Evolutionary conservation across 2,797 vertebrate genomes (phyloP), one percentile per base, ranked within the genome.

Genomic region (Eulemur mongoz): DNA sequence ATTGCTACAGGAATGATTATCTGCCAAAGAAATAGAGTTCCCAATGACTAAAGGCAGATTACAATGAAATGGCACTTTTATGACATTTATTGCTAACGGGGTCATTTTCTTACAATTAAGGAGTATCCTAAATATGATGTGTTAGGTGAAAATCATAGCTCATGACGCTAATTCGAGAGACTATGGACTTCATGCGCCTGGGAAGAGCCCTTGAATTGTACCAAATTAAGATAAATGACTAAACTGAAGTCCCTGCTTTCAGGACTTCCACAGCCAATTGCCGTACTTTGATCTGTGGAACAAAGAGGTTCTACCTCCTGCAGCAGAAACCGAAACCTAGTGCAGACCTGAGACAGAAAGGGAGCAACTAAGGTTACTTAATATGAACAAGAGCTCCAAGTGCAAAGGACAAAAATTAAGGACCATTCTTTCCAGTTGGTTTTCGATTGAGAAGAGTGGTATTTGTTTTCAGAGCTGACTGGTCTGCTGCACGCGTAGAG

Each of bases 1-100:
- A 20, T 2, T 30, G 61, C 13, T 22, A 13, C 0, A 5, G 43
- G 82, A 5, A n/a, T 50, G 27, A 0, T 52, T 32, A 14, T 0
- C 14, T 93, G 70, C 65, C 63, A 2, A 13, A 13, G 73, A 25
- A 23, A 4, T 17, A 40, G 3, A 5, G 5, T 35, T 57, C 27
- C 5, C 5, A 32, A 63, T 80, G 45, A 2, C 35, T 3, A 78
- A 4, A 90, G 17, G 35, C 0, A 20, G 0, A 23, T 0, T 67
- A 7, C 15, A 7, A 52, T 3, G 20, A 20, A 69, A 65, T 35
- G 11, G 23, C 6, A 13, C 50, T 14, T 30, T 48, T 48, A 2
- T 65, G 4, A 27, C 8, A 1, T 6, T 17, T 59, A 40, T 32
- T 50, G 12, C 4, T 40, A 59, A n/a, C 13, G 4, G 32, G 11